These are phyloP conservation scores for Drosophila malerkotliana DNA, from an alignment of 1,140 invertebrate genomes.

Conservation along the genomic window DNA sequence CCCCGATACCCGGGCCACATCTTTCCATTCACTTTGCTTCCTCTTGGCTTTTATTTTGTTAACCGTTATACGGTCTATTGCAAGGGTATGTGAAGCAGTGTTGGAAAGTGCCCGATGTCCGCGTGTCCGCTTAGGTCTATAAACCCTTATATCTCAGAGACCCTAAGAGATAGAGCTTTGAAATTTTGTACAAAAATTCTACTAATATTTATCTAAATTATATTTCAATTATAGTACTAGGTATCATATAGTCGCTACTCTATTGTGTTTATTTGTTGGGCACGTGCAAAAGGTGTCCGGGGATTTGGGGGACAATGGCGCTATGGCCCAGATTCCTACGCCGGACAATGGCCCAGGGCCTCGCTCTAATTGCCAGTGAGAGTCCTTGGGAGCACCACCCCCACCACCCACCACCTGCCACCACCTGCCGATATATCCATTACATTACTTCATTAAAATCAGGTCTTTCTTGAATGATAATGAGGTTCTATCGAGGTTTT, in stretches of 20 bases:
- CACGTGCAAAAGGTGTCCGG: not conserved
- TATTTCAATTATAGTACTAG: no score
- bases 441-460: not conserved
- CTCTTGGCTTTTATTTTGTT: not conserved
- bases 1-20: slow-evolving; percentile 24
- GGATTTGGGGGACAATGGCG: not conserved
- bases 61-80: no score
- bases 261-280: not conserved
- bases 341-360: slow-evolving; percentile 3
- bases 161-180: no score
- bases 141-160: no score
- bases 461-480: not conserved
- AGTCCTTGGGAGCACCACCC: no score
- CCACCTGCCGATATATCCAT: not conserved
- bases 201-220: no score
- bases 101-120: no score
- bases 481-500: not conserved
- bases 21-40: not conserved
- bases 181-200: not conserved
- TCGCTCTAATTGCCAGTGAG: not conserved
- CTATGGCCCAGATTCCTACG: not conserved
- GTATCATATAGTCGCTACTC: not conserved
- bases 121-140: no score
- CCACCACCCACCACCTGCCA: no score
- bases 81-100: no score